These are phyloP conservation scores for Chunga burmeisteri DNA, from an alignment of 2,113 vertebrate genomes.

Conservation along the genomic window DNA sequence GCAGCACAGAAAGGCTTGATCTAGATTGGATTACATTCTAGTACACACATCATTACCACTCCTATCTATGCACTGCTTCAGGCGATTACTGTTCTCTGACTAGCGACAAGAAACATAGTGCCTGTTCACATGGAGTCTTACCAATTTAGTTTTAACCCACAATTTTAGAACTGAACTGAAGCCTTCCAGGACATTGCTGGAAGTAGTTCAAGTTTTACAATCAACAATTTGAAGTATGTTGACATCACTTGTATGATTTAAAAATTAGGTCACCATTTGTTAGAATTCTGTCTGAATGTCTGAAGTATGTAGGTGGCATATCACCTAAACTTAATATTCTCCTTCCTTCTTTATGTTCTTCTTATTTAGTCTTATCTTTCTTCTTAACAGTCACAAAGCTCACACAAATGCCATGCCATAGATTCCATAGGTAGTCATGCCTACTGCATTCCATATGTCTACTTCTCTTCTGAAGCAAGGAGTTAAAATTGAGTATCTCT, in stretches of 20 bases:
- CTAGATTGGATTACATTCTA: not conserved
- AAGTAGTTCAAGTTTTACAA: not conserved
- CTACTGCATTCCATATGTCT: constrained; percentile 32
- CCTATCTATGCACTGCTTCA: not conserved
- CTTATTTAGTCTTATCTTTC: constrained; percentile 1
- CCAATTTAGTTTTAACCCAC: not conserved
- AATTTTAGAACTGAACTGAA: not conserved
- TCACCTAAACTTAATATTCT: constrained; percentile 9
- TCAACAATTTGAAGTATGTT: not conserved
- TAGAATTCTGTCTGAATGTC: not conserved
- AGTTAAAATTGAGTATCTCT: constrained; percentile 10
- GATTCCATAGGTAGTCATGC: constrained; percentile 30
- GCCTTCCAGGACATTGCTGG: not conserved
- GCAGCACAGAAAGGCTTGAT: not conserved
- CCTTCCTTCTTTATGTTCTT: not conserved
- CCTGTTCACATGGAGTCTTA: not conserved
- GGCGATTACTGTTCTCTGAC: not conserved
- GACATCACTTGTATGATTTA: not conserved
- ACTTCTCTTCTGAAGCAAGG: not conserved
- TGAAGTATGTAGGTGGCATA: not conserved
- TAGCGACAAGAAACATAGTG: not conserved
- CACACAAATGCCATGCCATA: not conserved
- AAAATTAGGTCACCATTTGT: not conserved
- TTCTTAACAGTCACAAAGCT: not conserved
- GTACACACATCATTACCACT: not conserved